Percentiles rank a stretch among this genome's conserved stretches.
Evolutionary conservation across 2,797 vertebrate genomes (phyloP).

Genomic region (Perodicticus potto): DNA sequence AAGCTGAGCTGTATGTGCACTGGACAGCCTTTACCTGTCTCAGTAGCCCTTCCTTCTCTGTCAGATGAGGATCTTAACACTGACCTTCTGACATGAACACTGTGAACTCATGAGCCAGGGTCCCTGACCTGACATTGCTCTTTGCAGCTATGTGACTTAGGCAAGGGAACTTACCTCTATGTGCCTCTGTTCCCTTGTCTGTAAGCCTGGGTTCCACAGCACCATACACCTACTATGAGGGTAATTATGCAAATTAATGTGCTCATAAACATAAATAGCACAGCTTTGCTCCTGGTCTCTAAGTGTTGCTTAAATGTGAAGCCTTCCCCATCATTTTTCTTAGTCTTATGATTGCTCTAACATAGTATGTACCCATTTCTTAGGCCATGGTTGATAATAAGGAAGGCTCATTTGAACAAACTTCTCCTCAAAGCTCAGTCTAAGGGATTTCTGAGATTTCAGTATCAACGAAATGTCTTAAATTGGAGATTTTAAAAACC

Average conservation of each 20-base stretch:
- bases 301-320: not conserved
- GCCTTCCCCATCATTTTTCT: not conserved
- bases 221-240: not conserved
- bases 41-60: not conserved
- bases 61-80: not conserved
- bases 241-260: not conserved
- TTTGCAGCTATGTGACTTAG: not conserved
- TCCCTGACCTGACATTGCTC: not conserved
- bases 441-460: not conserved
- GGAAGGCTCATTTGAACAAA: not conserved
- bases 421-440: not conserved
- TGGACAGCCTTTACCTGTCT: not conserved
- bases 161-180: not conserved
- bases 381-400: not conserved
- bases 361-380: not conserved
- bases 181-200: not conserved
- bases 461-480: not conserved
- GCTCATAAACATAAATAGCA: not conserved
- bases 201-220: not conserved
- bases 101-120: not conserved
- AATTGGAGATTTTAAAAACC: not conserved
- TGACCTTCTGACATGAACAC: not conserved
- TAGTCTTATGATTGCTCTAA: not conserved
- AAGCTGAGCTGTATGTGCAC: not conserved
- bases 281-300: not conserved